Conservation (phyloP, 2,888 invertebrate genomes). For the Ophraella communa region DNA sequence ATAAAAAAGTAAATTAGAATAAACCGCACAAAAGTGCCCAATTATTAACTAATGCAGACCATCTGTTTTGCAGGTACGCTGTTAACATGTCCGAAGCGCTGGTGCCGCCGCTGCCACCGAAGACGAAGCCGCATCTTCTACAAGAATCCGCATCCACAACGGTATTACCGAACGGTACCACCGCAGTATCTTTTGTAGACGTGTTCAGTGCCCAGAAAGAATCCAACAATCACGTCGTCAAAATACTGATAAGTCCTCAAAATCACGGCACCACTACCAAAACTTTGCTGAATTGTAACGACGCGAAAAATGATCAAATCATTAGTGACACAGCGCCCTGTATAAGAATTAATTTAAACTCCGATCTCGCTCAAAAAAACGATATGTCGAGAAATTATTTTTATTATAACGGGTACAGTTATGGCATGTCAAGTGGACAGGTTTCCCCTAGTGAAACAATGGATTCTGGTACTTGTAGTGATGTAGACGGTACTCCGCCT, state of each 20-base stretch:
- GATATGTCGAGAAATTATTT: conserved; percentile 58
- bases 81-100: conserved; percentile 63
- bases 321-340: conserved; percentile 62
- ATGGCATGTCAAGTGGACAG: conserved; percentile 77
- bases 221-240: conserved; percentile 66
- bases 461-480: conserved; percentile 86
- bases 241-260: conserved; percentile 73
- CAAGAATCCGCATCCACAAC: conserved; percentile 56
- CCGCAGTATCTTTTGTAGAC: conserved; percentile 47
- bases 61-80: conserved; percentile 35
- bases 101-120: conserved; percentile 65
- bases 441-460: conserved; percentile 83
- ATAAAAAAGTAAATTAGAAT: neutral
- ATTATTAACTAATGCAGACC: conserved; percentile 11
- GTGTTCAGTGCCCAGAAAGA: conserved; percentile 55
- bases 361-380: conserved; percentile 63
- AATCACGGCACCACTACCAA: conserved; percentile 44
- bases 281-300: conserved; percentile 21
- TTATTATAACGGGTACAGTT: conserved; percentile 68
- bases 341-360: conserved; percentile 57
- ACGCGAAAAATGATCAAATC: conserved; percentile 54
- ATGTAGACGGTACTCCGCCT: conserved; percentile 77
- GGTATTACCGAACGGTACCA: conserved; percentile 56
- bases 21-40: neutral
- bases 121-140: conserved; percentile 55